Percentiles rank a stretch among this genome's conserved stretches.
phyloP scores from a whole-genome alignment of 2,797 vertebrate species.

The Nasua narica region DNA sequence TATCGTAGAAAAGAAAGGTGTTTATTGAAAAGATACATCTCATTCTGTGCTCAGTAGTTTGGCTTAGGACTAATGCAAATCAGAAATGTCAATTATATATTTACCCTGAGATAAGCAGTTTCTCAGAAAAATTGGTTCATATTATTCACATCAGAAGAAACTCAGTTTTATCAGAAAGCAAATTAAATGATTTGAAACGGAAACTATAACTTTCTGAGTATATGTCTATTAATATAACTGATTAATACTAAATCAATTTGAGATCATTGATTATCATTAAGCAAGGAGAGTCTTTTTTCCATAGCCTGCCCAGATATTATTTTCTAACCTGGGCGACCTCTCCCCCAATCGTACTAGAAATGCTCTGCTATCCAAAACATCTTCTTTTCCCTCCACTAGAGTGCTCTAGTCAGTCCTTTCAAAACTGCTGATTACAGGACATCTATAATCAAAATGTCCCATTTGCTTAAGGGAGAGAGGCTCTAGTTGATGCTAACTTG shows the following conservation, averaged over 20 bases:
- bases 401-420: not conserved
- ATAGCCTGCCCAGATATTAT: not conserved
- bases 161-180: not conserved
- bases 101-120: not conserved
- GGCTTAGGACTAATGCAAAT: not conserved
- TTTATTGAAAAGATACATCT: not conserved
- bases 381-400: not conserved
- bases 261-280: not conserved
- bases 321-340: not conserved
- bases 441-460: not conserved
- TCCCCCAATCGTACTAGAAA: not conserved
- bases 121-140: not conserved
- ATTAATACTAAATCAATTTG: not conserved
- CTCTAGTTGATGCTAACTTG: not conserved
- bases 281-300: not conserved
- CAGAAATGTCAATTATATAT: not conserved
- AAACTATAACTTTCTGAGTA: not conserved
- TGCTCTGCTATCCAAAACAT: not conserved
- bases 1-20: not conserved
- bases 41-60: not conserved
- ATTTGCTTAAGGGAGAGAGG: not conserved
- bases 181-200: slow-evolving; percentile 11
- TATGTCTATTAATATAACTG: not conserved
- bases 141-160: not conserved
- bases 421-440: not conserved